Base-by-base conservation (phyloP, 2,888 invertebrate genomes). In the Gerris lacustris region DNA sequence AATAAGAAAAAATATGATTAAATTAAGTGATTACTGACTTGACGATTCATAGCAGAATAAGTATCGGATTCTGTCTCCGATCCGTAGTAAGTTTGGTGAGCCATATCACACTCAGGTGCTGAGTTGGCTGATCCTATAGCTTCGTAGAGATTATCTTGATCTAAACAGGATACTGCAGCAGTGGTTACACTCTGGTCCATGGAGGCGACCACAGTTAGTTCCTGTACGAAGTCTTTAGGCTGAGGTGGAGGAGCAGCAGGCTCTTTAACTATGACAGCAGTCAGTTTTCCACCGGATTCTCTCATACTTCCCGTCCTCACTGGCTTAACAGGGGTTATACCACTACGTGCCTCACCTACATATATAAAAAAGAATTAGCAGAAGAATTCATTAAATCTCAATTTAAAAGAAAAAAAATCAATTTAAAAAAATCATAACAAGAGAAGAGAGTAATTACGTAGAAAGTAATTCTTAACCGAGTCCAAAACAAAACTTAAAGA, bases 291-390 rank as follows among this genome's bases (percentile, higher is more conserved):
- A 63, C 45, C 66, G 5, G 72, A 69, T 45, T 78, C 92, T 76
- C 92, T 84, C 88, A 93, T 90, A 79, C 92, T 92, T 66, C 92
- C 91, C 18, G 91, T 91, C 74, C 93, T 83, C 80, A 92, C 91
- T 17, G 92, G 93, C 80, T 93, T 94, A 71, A 90, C 86, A 15
- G 91, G 90, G 69, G 90, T 92, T 85, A 72, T 89, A 86, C 79
- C 90, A 71, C 73, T 91, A 79, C 92, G 84, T 76, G 91, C 89
- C 84, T 92, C 92, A 80, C 92, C 90, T 89, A 80, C 80, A 79
- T 81, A 80, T 80, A 79, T 79, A 44, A 64, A n/a, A 55, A 45
- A 18, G 15, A 67, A 31, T 31, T 31, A 31, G 31, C 31, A 31
- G 31, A 4, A 31, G 31, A 31, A 31, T 31, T 31, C 1, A 66